These are phyloP conservation scores for Ypsolopha scabrella DNA, from an alignment of 2,888 invertebrate genomes.

Conservation along the genomic window DNA sequence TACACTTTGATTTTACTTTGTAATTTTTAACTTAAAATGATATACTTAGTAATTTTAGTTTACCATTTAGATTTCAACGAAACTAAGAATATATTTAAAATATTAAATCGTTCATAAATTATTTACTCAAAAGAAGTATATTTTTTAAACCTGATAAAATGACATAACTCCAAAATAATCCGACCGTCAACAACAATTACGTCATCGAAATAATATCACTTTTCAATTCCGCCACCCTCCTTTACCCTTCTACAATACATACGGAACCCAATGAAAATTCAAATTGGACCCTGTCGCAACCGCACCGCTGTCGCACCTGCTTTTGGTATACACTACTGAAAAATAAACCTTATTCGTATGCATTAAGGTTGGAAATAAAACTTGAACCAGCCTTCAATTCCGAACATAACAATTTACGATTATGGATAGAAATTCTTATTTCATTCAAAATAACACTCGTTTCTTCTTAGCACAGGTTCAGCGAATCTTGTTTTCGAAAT, in stretches of 20 bases:
- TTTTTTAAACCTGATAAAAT: background rate
- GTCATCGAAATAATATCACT: constrained; percentile 32
- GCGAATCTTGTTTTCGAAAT: constrained; percentile 16
- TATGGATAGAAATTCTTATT: constrained; percentile 63
- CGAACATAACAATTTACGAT: constrained; percentile 43
- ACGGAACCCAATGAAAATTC: constrained; percentile 55
- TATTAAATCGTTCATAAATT: background rate
- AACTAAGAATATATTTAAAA: too few species aligned
- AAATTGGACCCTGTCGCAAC: constrained; percentile 59
- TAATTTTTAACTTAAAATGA: too few species aligned
- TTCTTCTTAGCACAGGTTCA: constrained; percentile 60
- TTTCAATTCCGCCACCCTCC: constrained; percentile 35
- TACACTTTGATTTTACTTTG: too few species aligned
- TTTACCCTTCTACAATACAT: constrained; percentile 31
- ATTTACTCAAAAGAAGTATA: background rate
- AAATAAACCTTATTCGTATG: constrained; percentile 9
- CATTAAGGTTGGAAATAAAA: constrained; percentile 18
- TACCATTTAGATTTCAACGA: too few species aligned
- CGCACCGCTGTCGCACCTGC: constrained; percentile 46
- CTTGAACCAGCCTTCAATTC: constrained; percentile 26
- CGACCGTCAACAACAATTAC: constrained; percentile 9
- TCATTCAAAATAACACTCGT: constrained; percentile 63
- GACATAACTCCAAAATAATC: background rate
- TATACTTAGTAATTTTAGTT: too few species aligned
- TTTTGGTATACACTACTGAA: constrained; percentile 19